phyloP scores from a whole-genome alignment of 2,113 vertebrate species.

The Brienomyrus longianalis region DNA sequence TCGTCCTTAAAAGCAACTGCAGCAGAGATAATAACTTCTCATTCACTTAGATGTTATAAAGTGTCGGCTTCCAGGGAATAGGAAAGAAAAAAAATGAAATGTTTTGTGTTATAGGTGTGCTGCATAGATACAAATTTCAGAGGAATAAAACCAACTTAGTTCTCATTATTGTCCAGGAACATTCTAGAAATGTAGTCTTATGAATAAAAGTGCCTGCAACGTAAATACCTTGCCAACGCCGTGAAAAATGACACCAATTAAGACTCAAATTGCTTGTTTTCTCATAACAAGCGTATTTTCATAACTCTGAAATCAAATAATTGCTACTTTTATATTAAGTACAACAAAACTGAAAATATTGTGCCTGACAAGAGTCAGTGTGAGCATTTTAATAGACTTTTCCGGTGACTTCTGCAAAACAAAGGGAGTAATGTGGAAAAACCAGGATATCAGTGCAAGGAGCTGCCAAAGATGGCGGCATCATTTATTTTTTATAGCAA shows the following conservation, averaged over 20 bases:
- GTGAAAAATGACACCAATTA: slow-evolving; percentile 87
- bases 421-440: slow-evolving; percentile 64
- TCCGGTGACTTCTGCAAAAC: slow-evolving; percentile 75
- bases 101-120: slow-evolving; percentile 12
- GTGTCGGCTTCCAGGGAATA: not conserved
- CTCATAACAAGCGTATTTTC: slow-evolving; percentile 84
- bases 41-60: slow-evolving; percentile 9
- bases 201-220: slow-evolving; percentile 68
- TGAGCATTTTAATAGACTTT: slow-evolving; percentile 80
- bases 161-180: slow-evolving; percentile 61
- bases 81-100: not conserved
- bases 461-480: slow-evolving; percentile 78
- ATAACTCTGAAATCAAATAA: slow-evolving; percentile 87
- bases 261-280: slow-evolving; percentile 83
- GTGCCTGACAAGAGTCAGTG: slow-evolving; percentile 75
- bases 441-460: slow-evolving; percentile 76
- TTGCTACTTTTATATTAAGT: slow-evolving; percentile 86
- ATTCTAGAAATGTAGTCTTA: slow-evolving; percentile 68
- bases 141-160: slow-evolving; percentile 23
- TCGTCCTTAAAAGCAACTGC: slow-evolving; percentile 11
- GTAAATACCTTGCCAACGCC: slow-evolving; percentile 78
- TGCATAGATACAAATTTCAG: slow-evolving; percentile 12
- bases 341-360: slow-evolving; percentile 82
- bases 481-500: slow-evolving; percentile 79
- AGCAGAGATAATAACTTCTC: not conserved